These are phyloP conservation scores for Acyrthosiphon pisum DNA, from an alignment of 1,140 invertebrate genomes.

Conservation along the genomic window DNA sequence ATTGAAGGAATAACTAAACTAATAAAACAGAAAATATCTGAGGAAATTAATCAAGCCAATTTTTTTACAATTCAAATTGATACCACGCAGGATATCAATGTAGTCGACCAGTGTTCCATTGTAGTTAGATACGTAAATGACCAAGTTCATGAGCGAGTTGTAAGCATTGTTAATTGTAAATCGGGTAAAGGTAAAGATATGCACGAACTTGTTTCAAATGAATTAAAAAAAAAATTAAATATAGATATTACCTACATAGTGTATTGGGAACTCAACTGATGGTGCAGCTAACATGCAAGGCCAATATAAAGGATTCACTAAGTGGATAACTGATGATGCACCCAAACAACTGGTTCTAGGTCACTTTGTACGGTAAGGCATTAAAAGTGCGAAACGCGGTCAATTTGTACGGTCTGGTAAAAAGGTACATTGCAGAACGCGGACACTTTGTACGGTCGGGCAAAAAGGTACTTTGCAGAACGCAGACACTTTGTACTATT, in stretches of 20 bases:
- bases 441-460: too few relatives aligned
- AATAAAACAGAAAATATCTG: slow-evolving; percentile 29
- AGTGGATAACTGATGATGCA: background rate
- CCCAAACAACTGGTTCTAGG: slow-evolving; percentile 18
- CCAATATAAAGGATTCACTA: background rate
- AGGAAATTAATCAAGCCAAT: background rate
- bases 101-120: background rate
- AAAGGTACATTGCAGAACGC: too few relatives aligned
- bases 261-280: slow-evolving; percentile 46
- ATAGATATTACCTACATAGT: slow-evolving; percentile 14
- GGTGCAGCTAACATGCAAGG: slow-evolving; percentile 57
- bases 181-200: background rate
- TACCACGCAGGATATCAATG: background rate
- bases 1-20: background rate
- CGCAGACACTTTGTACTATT: too few relatives aligned
- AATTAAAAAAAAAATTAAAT: background rate
- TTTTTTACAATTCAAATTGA: background rate
- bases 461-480: too few relatives aligned
- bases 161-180: slow-evolving; percentile 5
- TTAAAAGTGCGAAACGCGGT: too few relatives aligned
- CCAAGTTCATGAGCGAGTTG: slow-evolving; percentile 14
- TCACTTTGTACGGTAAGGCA: too few relatives aligned
- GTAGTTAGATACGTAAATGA: slow-evolving; percentile 20
- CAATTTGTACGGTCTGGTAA: too few relatives aligned
- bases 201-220: background rate